Conservation (phyloP, 2,113 vertebrate species). For the Lota lota region DNA sequence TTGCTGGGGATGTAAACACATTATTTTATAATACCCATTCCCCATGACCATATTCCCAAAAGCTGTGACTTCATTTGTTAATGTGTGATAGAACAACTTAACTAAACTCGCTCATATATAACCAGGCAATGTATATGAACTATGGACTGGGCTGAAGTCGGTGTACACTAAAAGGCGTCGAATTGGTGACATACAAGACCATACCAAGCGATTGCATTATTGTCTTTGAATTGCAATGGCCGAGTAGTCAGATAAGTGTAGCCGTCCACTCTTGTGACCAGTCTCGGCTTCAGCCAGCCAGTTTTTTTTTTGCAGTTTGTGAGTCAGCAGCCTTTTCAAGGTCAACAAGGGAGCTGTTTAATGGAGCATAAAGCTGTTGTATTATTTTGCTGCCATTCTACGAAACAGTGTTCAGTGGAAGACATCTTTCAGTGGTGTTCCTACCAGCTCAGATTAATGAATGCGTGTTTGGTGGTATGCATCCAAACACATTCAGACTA, state of each 20-base stretch:
- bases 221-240: background rate
- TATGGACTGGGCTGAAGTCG: no score
- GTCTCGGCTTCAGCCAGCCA: slow-evolving; percentile 23
- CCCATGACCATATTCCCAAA: no score
- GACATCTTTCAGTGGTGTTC: no score
- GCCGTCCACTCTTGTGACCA: slow-evolving; percentile 32
- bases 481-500: slow-evolving; percentile 36
- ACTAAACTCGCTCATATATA: no score
- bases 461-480: slow-evolving; percentile 44
- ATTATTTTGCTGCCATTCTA: slow-evolving; percentile 27
- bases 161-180: no score
- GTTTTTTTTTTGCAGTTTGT: slow-evolving; percentile 52
- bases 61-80: no score
- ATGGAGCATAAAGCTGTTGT: slow-evolving; percentile 33
- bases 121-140: no score
- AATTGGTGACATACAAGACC: no score
- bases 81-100: no score
- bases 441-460: slow-evolving; percentile 25
- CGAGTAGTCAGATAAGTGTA: slow-evolving; percentile 29
- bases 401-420: background rate
- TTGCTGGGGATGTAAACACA: no score
- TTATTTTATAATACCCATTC: no score
- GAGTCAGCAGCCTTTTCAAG: slow-evolving; percentile 65
- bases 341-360: slow-evolving; percentile 42
- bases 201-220: background rate